These are phyloP conservation scores for Phenganax subtilis DNA, from an alignment of 92 coral and sea anemone species.

Conservation along the genomic window DNA sequence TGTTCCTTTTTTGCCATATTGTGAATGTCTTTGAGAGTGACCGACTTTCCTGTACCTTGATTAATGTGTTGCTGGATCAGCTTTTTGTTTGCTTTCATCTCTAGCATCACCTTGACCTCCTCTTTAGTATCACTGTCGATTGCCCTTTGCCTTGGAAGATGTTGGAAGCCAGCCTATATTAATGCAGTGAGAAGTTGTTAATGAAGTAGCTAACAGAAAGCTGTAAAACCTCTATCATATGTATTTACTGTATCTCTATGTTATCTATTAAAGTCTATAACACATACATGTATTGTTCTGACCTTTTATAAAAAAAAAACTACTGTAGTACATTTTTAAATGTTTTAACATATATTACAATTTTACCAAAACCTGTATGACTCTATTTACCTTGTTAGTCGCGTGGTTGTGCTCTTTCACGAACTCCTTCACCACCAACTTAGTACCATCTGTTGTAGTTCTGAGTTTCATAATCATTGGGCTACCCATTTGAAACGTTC, in stretches of 20 bases:
- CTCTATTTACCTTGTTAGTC: slow-evolving; percentile 17
- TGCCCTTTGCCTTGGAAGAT: slow-evolving; percentile 37
- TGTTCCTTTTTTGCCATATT: slow-evolving; percentile 34
- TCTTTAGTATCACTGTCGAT: slow-evolving; percentile 9
- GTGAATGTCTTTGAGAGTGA: slow-evolving; percentile 47
- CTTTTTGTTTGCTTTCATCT: slow-evolving; percentile 39
- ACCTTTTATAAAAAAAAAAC: too few species aligned
- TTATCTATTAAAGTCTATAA: background rate
- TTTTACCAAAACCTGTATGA: too few species aligned
- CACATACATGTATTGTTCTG: too few species aligned
- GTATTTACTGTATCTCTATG: background rate
- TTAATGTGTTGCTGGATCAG: slow-evolving; percentile 37
- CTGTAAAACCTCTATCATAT: background rate
- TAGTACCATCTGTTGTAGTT: slow-evolving; percentile 31
- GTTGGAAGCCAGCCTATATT: slow-evolving; percentile 25
- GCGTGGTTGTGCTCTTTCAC: slow-evolving; percentile 26
- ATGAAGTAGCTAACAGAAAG: background rate
- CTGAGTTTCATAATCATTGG: slow-evolving; percentile 27
- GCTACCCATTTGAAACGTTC: slow-evolving; percentile 41
- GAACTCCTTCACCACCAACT: slow-evolving; percentile 35
- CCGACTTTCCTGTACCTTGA: slow-evolving; percentile 31
- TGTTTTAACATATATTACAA: too few species aligned
- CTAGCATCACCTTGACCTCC: slow-evolving; percentile 19
- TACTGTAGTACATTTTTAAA: too few species aligned
- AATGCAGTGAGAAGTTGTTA: background rate